Base-by-base conservation (phyloP, 2,888 invertebrate genomes). In the Ophonus ardosiacus region DNA sequence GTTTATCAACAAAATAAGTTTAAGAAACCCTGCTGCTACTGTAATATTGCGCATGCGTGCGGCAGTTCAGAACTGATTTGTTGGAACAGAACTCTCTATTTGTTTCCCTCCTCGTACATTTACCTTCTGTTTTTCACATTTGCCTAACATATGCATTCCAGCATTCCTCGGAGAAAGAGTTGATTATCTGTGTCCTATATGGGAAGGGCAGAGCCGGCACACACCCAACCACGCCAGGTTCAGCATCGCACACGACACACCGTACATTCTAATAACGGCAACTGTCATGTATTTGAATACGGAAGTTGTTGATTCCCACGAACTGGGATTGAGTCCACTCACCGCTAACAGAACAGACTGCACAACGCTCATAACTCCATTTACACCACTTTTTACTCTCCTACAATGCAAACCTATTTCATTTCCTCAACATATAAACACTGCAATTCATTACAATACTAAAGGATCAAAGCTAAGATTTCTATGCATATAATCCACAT, bases 301-400 rank as follows among this genome's bases (percentile, higher is more conserved):
- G 88, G 88, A 89, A 89, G 89, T 88, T 86, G 85, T 86, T 84
- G 87, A 87, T 89, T 89, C 88, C 88, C 89, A 89, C 89, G 88
- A 88, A 87, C 86, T 74, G 56, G 59, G 82, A 81, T 81, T 81
- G 31, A 81, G 68, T 65, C 81, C 81, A 81, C 65, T 65, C 65
- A 81, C 81, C 43, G 81, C 81, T 21, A 56, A 56, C 57, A 31
- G 56, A 43, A 51, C 40, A 40, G 38, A 8, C 10, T 21, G 31
- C 40, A 68, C 68, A 13, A 51, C 43, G n/a, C 38, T 15, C 40
- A 74, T 43, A 51, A 68, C n/a, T 8, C 68, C 21, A 74, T 74
- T 43, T 74, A 74, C 17, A 74, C 71, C 17, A 43, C 13, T 18
- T 74, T 43, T 43, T 43, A 17, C 40, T 68, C 18, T 68, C 7